A percentile compares a stretch with the other conserved stretches of the same genome.
Evolutionary conservation across 2,888 invertebrate species (phyloP).

Genomic region (Drosophila suboccidentalis): DNA sequence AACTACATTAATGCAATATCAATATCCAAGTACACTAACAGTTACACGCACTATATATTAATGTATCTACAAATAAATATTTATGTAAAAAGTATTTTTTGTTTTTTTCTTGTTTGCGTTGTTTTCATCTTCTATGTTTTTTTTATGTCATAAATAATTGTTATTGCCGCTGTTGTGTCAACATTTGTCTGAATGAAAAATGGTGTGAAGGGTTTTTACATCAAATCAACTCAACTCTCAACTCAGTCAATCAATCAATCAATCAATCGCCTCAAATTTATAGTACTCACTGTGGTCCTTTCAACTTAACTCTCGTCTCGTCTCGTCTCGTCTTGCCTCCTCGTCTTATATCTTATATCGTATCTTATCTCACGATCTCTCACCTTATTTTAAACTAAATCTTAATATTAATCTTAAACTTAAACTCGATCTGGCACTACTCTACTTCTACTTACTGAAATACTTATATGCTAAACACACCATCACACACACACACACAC

Average conservation of each 20-base stretch:
- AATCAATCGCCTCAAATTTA: slow-evolving; percentile 7
- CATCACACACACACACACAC: slow-evolving; percentile 23
- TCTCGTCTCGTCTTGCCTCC: slow-evolving; percentile 1
- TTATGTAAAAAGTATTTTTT: slow-evolving; percentile 5
- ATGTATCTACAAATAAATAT: slow-evolving; percentile 14
- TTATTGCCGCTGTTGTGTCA: slow-evolving; percentile 32
- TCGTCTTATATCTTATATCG: background rate
- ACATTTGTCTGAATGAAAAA: slow-evolving; percentile 29
- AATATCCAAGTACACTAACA: slow-evolving; percentile 22
- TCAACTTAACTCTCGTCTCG: slow-evolving; percentile 7
- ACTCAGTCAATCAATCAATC: slow-evolving; percentile 2
- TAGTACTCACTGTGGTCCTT: slow-evolving; percentile 8
- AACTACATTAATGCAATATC: slow-evolving; percentile 5
- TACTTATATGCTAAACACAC: slow-evolving; percentile 31
- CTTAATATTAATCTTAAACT: slow-evolving; percentile 8
- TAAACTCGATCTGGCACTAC: slow-evolving; percentile 4
- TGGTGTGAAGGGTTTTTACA: slow-evolving; percentile 32
- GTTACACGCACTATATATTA: slow-evolving; percentile 6
- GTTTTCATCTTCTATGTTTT: slow-evolving; percentile 29
- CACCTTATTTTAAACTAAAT: background rate
- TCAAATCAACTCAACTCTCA: slow-evolving; percentile 22
- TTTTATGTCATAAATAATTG: slow-evolving; percentile 5
- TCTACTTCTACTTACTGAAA: slow-evolving; percentile 3
- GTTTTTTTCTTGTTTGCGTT: slow-evolving; percentile 15
- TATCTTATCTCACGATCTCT: background rate